Conservation (phyloP, 2,113 vertebrate species). For the Himantopus leucocephalus region DNA sequence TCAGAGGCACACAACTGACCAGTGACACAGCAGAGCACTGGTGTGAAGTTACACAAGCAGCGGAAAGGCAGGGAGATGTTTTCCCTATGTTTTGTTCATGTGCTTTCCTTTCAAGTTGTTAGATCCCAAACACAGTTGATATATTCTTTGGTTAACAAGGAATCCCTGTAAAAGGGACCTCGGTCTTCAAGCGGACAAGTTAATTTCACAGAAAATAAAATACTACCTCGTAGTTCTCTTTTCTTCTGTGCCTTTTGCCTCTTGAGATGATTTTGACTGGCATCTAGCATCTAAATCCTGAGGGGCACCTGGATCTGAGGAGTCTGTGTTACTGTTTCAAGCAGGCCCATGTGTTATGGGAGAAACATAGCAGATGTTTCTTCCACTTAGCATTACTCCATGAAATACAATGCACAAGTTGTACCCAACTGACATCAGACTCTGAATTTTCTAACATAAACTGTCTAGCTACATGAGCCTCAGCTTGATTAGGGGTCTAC, state of each 20-base stretch:
- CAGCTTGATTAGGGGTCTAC: neutral
- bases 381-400: neutral
- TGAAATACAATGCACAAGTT: neutral
- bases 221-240: neutral
- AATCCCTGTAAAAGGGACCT: neutral
- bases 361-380: neutral
- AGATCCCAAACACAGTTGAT: neutral
- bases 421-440: neutral
- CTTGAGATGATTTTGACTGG: neutral
- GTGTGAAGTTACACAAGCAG: neutral
- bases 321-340: neutral
- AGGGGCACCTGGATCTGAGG: neutral
- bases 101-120: neutral
- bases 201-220: neutral
- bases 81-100: neutral
- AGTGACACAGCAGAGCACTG: neutral
- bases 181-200: neutral
- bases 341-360: rapidly evolving
- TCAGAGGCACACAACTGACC: neutral
- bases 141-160: neutral
- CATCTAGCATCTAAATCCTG: neutral
- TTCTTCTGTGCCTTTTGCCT: neutral
- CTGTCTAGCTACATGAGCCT: neutral
- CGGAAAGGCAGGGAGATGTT: neutral
- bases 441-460: neutral